These are phyloP conservation scores for Emydocephalus ijimae DNA, from an alignment of 2,113 vertebrate species.

Conservation along the genomic window DNA sequence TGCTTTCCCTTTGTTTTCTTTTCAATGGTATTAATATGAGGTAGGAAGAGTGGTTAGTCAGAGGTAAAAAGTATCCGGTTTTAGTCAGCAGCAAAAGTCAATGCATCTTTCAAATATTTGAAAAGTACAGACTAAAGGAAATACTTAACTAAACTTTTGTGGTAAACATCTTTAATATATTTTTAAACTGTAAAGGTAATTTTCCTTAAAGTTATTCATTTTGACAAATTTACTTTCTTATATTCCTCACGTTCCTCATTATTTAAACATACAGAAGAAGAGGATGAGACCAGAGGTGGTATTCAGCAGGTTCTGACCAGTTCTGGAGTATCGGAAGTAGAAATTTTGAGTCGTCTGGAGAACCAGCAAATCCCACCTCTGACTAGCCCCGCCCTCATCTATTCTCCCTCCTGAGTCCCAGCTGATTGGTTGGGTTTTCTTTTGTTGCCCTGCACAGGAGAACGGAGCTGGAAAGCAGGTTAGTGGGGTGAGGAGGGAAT, in stretches of 20 bases:
- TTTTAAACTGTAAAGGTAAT: slow-evolving; percentile 32
- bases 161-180: slow-evolving; percentile 27
- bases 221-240: background rate
- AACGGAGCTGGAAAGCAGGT: no score
- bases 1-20: slow-evolving; percentile 18
- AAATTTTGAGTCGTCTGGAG: no score
- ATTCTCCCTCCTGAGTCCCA: no score
- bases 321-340: no score
- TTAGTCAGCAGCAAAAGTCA: slow-evolving; percentile 20
- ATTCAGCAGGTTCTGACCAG: no score
- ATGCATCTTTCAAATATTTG: slow-evolving; percentile 17
- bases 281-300: background rate
- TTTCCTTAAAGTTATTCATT: slow-evolving; percentile 14
- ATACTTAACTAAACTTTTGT: background rate
- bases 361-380: no score
- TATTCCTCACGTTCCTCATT: background rate
- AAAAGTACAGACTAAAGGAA: slow-evolving; percentile 34
- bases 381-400: no score
- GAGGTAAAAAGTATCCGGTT: slow-evolving; percentile 31
- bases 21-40: background rate
- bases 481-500: no score
- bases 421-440: no score
- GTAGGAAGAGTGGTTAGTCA: slow-evolving; percentile 20
- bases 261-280: background rate
- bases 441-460: no score